Evolutionary conservation across 2,888 invertebrate genomes (phyloP), one percentile per base, ranked within the genome.

Genomic region (Eurois occulta): DNA sequence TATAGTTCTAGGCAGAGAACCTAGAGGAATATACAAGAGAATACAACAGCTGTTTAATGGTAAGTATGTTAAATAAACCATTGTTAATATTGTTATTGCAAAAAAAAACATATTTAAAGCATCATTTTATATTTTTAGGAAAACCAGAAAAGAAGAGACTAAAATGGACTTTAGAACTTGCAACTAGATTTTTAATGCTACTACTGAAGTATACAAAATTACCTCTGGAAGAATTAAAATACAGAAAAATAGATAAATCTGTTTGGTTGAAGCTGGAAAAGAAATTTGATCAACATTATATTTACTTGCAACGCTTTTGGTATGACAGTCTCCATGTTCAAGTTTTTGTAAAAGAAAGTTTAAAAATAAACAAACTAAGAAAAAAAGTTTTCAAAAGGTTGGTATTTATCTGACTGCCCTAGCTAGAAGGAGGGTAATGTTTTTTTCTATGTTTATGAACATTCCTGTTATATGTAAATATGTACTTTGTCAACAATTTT

Each of bases 251-350:
- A 86, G 92, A 94, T 21, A 93, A 88, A 83, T 84, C 89, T 48
- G 85, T 95, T 78, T 96, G 95, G 95, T 64, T 90, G 13, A 91
- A 92, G 80, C 68, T 95, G 5, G 91, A 91, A 86, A 74, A 92
- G 6, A 91, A 94, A 72, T 92, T 95, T 88, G 88, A 91, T 7
- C 92, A 93, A 7, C 87, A 91, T 58, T 90, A 92, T 78, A 58
- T 84, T 58, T 86, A 92, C 85, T 88, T 95, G 78, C 91, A 93
- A 85, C 73, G 72, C 24, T 95, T 94, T 91, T 96, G 96, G 96
- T 90, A 93, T 73, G 71, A 75, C 6, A 90, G 83, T 74, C 91
- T 96, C 16, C 95, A 96, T 91, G 90, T 91, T 0, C 96, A 96
- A 87, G 66, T 96, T 38, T 96, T 94, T 92, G 92, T 94, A 1